Conservation (phyloP, 2,797 vertebrate species). For the Typhlichthys subterraneus region DNA sequence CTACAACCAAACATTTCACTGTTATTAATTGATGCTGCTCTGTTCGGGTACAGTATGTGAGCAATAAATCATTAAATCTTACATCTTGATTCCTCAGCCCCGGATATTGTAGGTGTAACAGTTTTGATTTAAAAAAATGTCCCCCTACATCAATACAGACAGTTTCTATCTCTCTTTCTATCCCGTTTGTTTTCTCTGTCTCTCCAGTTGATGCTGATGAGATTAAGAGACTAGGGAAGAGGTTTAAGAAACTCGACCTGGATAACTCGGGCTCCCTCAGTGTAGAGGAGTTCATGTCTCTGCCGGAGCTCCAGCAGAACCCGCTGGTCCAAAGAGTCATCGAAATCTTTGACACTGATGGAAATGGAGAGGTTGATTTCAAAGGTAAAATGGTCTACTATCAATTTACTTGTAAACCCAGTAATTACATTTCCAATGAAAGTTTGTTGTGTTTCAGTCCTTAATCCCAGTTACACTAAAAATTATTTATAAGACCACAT, state of each 20-base stretch:
- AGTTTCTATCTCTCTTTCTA: too few species aligned
- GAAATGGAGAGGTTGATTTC: constrained; percentile 98
- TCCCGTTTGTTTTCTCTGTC: constrained; percentile 8
- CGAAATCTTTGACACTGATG: constrained; percentile 98
- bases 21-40: too few species aligned
- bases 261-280: constrained; percentile 99
- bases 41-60: too few species aligned
- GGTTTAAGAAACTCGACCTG: constrained; percentile 99
- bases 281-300: constrained; percentile 99
- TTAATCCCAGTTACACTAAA: too few species aligned
- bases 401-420: neutral
- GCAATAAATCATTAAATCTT: too few species aligned
- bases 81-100: too few species aligned
- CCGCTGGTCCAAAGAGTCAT: constrained; percentile 98
- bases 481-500: too few species aligned
- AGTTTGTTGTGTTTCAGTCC: too few species aligned
- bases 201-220: constrained; percentile 94
- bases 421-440: neutral
- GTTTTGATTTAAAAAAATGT: too few species aligned
- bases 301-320: constrained; percentile 98
- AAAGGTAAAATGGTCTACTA: constrained; percentile 85
- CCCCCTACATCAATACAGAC: too few species aligned
- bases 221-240: constrained; percentile 99
- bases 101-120: too few species aligned
- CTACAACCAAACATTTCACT: too few species aligned